Evolutionary conservation across 1,140 invertebrate genomes (phyloP), one percentile per base, ranked within the genome.

Genomic region (Drosophila seguyi): DNA sequence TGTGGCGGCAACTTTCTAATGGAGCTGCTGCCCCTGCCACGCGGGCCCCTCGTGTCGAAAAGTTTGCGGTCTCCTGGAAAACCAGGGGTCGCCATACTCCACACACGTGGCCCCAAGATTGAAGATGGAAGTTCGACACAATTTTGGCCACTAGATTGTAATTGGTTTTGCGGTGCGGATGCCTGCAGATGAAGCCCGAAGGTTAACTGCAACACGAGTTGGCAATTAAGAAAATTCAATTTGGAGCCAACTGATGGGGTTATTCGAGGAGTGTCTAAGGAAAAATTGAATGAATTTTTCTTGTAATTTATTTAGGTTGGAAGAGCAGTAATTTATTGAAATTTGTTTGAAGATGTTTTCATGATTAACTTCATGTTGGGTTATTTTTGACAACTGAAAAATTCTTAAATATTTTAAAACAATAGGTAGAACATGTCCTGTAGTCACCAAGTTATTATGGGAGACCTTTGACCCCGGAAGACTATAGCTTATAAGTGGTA

Each of bases 1-100:
- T 87, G 84, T 67, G 84, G 76, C 66, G 76, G 58, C 39, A 88
- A 87, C 72, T 88, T 88, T 87, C 60, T 80, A 88, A 83, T 80
- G 76, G 71, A 79, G 76, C 75, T 76, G 38, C 59, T 11, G 25
- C 16, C n/a, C 14, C 41, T 34, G 22, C 18, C 27, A 13, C 39
- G 45, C 59, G 29, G 8, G 7, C 48, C 38, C 18, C 36, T 48
- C 25, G 25, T 50, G 75, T 66, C 63, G 47, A 66, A 80, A 77
- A 73, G 79, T 87, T 73, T 88, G 72, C 42, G 62, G 74, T 66
- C 36, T 45, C 55, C 27, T 29, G 18, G 16, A 42, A 62, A 60
- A 42, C 52, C 47, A 58, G 53, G 38, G 45, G 36, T 69, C 52
- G 10, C 50, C 41, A 27, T 48, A 22, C 68, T 61, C 42, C 56